These are phyloP conservation scores for Poecilia picta DNA, from an alignment of 2,797 vertebrate species.

Conservation along the genomic window DNA sequence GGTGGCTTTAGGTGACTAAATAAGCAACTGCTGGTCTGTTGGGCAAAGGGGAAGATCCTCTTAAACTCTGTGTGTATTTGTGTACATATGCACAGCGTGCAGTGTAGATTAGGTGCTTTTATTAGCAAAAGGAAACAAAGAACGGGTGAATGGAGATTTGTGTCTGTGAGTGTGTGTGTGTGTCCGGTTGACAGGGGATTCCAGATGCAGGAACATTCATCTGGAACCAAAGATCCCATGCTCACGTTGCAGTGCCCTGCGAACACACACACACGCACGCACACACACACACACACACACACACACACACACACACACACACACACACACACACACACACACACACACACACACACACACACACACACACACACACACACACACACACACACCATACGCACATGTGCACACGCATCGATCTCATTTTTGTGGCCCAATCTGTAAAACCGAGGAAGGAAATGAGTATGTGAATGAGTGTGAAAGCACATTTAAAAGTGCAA, in stretches of 20 bases:
- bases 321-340: constrained; percentile 18
- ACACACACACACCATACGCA: not conserved
- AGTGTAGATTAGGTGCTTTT: constrained; percentile 61
- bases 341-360: not conserved
- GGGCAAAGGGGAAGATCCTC: constrained; percentile 76
- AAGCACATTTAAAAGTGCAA: constrained; percentile 29
- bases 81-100: constrained; percentile 35
- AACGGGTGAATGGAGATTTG: constrained; percentile 59
- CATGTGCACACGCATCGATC: constrained; percentile 2
- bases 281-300: not conserved
- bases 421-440: constrained; percentile 48
- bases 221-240: constrained; percentile 63
- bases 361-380: not conserved
- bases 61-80: constrained; percentile 49
- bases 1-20: constrained; percentile 73
- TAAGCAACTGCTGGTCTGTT: constrained; percentile 73
- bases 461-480: constrained; percentile 44
- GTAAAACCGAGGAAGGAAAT: constrained; percentile 61
- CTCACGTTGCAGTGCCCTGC: constrained; percentile 53
- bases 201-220: constrained; percentile 73
- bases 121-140: constrained; percentile 70
- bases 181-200: constrained; percentile 78
- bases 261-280: constrained; percentile 21
- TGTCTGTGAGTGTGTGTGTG: constrained; percentile 36
- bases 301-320: not conserved